Conservation (phyloP, 2,888 invertebrate genomes). For the Pristionchus exspectatus region DNA sequence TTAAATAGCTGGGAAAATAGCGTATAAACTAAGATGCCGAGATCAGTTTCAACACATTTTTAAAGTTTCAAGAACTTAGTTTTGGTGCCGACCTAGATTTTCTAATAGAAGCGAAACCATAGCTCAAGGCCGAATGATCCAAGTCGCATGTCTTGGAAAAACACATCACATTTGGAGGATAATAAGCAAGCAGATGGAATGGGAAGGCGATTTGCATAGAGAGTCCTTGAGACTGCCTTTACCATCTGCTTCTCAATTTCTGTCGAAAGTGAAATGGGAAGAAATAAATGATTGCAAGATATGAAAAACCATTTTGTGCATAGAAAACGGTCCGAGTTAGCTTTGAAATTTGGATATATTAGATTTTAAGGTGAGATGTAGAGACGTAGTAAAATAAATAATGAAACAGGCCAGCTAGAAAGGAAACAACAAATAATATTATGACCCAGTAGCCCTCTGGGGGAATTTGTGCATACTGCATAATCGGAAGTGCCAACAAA, state of each 20-base stretch:
- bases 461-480: background rate
- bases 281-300: background rate
- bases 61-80: no score
- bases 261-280: background rate
- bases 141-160: background rate
- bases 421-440: background rate
- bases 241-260: background rate
- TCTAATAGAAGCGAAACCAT: no score
- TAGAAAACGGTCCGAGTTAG: no score
- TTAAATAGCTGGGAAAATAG: no score
- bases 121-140: background rate
- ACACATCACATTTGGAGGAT: background rate
- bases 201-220: background rate
- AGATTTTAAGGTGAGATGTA: background rate
- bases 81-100: no score
- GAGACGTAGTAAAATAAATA: background rate
- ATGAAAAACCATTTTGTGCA: no score
- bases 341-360: background rate
- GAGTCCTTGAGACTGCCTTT: slow-evolving; percentile 26
- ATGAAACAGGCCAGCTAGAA: background rate
- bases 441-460: background rate
- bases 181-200: background rate
- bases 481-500: background rate
- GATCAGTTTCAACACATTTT: no score
- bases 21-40: no score